Evolutionary conservation across 2,797 vertebrate species (phyloP), one percentile per base, ranked within the genome.

Genomic region (Nyctalus aviator): DNA sequence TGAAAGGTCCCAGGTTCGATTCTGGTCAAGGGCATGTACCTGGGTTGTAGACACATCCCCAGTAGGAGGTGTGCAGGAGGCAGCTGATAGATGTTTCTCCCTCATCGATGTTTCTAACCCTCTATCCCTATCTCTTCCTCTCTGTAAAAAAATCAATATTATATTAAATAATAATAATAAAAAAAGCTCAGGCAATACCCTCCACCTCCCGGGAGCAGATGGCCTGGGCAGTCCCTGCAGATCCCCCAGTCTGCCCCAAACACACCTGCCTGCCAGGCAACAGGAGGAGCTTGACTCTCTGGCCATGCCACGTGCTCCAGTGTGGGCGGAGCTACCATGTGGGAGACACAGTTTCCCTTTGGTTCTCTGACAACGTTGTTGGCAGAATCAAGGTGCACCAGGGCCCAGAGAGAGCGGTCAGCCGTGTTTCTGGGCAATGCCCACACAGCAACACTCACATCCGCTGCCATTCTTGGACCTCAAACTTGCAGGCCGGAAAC

Each of bases 251-350:
- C 13, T 10, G n/a, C 35, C 5, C 5, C 46, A 5, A 3, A 68
- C 5, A 62, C 5, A 12, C 14, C 0, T 3, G 25, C 3, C 46
- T n/a, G 53, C 8, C 59, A 84, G 48, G 11, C 46, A 57, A 57
- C 2, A 5, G 6, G 64, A 0, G 1, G 0, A 69, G 4, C 20
- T 50, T 25, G 37, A 30, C 30, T 57, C 81, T 50, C 9, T 1
- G 15, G 53, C 25, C 41, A 11, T 0, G 18, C 30, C 73, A 55
- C 1, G 2, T 30, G 75, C 66, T 44, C 35, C 30, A 14, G 32
- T 66, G 55, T 14, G 30, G 88, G 75, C 32, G 18, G 17, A 69
- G 44, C 20, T 30, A 88, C 13, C 2, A 20, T 4, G 50, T n/a
- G 81, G 23, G 64, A 37, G 37, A 81, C 8, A 53, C 35, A 17